Evolutionary conservation across 2,113 vertebrate genomes (phyloP).

Genomic region (Nyctereutes procyonoides): DNA sequence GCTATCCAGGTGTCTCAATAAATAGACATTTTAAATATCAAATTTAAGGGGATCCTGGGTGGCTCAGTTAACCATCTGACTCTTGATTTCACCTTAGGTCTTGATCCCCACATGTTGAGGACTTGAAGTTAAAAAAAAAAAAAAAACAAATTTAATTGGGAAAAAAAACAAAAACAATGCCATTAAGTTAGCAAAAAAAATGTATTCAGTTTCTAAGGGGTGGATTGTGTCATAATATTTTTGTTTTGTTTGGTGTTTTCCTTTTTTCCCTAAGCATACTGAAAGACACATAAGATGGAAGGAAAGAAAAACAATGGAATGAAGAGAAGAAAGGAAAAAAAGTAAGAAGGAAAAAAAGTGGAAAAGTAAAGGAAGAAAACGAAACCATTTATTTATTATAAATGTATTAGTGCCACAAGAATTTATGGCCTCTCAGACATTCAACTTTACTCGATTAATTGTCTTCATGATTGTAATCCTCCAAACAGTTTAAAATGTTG

Average conservation of each 20-base stretch:
- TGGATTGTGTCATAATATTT: background rate
- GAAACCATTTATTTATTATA: background rate
- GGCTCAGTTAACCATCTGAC: background rate
- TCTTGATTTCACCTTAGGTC: background rate
- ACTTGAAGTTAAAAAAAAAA: background rate
- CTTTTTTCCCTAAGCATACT: background rate
- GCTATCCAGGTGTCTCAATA: background rate
- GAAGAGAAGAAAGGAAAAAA: background rate
- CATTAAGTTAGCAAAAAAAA: background rate
- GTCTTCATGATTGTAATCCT: background rate
- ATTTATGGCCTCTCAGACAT: background rate
- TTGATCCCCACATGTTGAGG: background rate
- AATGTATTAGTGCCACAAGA: background rate
- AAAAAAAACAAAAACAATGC: background rate
- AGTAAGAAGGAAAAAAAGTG: background rate
- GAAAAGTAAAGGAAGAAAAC: background rate
- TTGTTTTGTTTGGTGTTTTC: background rate
- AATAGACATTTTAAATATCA: background rate
- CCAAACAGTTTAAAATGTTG: conserved; percentile 34
- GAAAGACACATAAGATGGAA: background rate
- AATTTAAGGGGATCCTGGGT: background rate
- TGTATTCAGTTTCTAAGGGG: background rate
- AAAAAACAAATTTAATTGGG: background rate
- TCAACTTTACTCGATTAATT: conserved; percentile 27
- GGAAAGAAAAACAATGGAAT: background rate